A percentile compares a stretch with the other conserved stretches of the same genome.
Evolutionary conservation across 2,797 vertebrate species (phyloP).

Genomic region (Clarias fuscus): DNA sequence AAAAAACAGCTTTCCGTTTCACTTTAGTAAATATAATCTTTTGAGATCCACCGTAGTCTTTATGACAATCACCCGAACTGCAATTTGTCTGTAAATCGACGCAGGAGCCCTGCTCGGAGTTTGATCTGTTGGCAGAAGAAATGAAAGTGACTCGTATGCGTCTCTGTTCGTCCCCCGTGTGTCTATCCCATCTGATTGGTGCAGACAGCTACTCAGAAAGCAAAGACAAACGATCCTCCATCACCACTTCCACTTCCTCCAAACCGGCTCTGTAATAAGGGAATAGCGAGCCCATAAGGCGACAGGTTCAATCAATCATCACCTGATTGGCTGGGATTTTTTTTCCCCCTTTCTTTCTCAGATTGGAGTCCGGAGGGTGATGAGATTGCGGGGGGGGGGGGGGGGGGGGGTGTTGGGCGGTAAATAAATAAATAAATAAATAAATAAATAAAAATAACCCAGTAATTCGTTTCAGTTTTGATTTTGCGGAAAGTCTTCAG

Average conservation of each 20-base stretch:
- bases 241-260: slow-evolving; percentile 52
- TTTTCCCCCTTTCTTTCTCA: not conserved
- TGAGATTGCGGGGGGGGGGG: slow-evolving; percentile 25
- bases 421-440: not conserved
- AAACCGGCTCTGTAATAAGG: slow-evolving; percentile 56
- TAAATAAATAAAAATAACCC: slow-evolving; percentile 44
- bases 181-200: slow-evolving; percentile 59
- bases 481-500: slow-evolving; percentile 48
- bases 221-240: slow-evolving; percentile 63
- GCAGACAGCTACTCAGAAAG: slow-evolving; percentile 57
- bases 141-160: slow-evolving; percentile 46
- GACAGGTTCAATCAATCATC: slow-evolving; percentile 72
- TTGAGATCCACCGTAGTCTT: not conserved
- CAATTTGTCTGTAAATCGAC: slow-evolving; percentile 23
- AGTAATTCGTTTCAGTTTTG: slow-evolving; percentile 60
- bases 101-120: not conserved
- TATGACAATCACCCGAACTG: slow-evolving; percentile 10
- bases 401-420: too few relatives aligned
- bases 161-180: slow-evolving; percentile 51
- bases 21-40: slow-evolving; percentile 22
- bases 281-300: slow-evolving; percentile 68
- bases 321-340: slow-evolving; percentile 60
- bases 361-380: slow-evolving; percentile 62
- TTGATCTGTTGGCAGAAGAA: slow-evolving; percentile 58
- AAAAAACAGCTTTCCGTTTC: slow-evolving; percentile 9